Percentiles rank a stretch among this genome's conserved stretches.
These are phyloP conservation scores for Synanthedon myopaeformis DNA, from an alignment of 2,888 invertebrate genomes.

Conservation along the genomic window DNA sequence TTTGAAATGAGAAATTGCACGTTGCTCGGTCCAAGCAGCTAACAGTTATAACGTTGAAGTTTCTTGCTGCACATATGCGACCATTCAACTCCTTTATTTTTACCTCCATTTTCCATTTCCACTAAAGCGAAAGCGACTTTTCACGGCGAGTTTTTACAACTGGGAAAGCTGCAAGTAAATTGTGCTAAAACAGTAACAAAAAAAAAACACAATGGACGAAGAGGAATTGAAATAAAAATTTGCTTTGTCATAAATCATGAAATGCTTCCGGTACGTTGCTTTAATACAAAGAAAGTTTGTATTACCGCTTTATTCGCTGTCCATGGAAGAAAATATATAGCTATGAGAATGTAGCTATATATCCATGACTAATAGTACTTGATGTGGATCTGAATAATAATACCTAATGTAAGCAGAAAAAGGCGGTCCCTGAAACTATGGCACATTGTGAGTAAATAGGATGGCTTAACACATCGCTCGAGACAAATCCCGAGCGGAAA, in stretches of 20 bases:
- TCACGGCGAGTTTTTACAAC: conserved; percentile 52
- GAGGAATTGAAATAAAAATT: conserved; percentile 66
- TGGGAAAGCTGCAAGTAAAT: conserved; percentile 51
- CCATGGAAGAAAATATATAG: conserved; percentile 24
- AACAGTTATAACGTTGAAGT: conserved; percentile 38
- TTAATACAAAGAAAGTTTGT: conserved; percentile 60
- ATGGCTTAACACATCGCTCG: conserved; percentile 54
- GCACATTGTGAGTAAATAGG: conserved; percentile 39
- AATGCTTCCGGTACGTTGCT: conserved; percentile 58
- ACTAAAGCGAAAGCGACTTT: conserved; percentile 62
- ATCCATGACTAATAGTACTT: background rate
- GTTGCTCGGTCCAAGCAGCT: conserved; percentile 9
- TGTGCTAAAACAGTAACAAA: conserved; percentile 59
- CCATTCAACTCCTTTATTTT: conserved; percentile 43
- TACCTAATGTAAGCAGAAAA: conserved; percentile 6
- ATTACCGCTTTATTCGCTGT: conserved; percentile 45
- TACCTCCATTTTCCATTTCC: conserved; percentile 55
- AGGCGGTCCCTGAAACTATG: conserved; percentile 15
- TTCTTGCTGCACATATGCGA: conserved; percentile 51
- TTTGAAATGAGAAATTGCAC: too few species aligned
- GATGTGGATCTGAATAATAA: background rate
- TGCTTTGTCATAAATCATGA: conserved; percentile 66
- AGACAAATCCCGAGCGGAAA: conserved; percentile 66
- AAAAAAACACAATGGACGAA: conserved; percentile 55
- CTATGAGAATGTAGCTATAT: background rate